phyloP scores from a whole-genome alignment of 2,113 vertebrate genomes.

The Mirounga angustirostris region DNA sequence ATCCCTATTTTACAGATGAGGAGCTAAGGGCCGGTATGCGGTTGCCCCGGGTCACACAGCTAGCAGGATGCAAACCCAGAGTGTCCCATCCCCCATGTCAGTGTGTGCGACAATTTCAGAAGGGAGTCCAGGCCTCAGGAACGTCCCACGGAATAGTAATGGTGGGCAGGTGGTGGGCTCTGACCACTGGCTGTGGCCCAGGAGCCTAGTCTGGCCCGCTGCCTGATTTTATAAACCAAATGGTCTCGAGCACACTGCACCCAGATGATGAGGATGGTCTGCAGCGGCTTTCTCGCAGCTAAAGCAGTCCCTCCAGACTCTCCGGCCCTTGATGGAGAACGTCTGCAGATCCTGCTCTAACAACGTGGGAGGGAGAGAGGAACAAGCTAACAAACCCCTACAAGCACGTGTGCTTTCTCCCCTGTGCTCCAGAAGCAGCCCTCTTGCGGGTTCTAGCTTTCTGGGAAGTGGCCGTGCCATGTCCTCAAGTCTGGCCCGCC shows the following conservation, averaged over 20 bases:
- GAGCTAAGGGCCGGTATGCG: not conserved
- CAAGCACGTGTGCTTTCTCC: rapidly evolving
- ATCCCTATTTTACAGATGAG: not conserved
- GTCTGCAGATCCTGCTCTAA: not conserved
- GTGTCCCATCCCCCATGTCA: not conserved
- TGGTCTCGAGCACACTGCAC: not conserved
- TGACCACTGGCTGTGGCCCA: rapidly evolving
- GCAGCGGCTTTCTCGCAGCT: not conserved
- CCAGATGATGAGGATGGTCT: no score
- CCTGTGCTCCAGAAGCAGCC: not conserved
- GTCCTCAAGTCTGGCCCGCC: not conserved
- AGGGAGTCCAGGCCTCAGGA: not conserved
- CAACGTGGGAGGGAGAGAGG: rapidly evolving
- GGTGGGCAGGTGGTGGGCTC: not conserved
- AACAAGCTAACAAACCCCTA: no score
- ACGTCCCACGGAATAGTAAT: rapidly evolving
- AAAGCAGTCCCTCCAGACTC: rapidly evolving
- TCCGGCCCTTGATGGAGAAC: not conserved
- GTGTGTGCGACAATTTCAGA: not conserved
- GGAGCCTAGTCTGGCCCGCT: not conserved
- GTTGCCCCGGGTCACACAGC: not conserved
- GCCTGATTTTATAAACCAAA: not conserved
- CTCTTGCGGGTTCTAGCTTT: rapidly evolving
- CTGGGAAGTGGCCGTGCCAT: rapidly evolving
- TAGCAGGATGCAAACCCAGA: not conserved